phyloP scores from a whole-genome alignment of 2,888 invertebrate species.

The Spialia ferax region DNA sequence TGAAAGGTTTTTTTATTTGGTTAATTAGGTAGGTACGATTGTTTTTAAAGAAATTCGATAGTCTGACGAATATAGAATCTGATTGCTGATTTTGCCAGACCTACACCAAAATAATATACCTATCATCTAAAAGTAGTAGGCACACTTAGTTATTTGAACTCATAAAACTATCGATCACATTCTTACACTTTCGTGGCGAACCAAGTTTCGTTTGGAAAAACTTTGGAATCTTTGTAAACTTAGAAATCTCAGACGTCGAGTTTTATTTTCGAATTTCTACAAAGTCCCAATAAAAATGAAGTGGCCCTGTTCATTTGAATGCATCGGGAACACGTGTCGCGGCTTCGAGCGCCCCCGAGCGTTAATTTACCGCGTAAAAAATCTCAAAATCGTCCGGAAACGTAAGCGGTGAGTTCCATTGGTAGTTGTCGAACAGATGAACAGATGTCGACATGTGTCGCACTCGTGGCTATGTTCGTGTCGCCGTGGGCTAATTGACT shows the following conservation, averaged over 20 bases:
- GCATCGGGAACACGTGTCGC: constrained; percentile 55
- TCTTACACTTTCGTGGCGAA: background rate
- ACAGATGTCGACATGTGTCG: constrained; percentile 85
- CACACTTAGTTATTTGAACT: no score
- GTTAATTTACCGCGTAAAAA: constrained; percentile 76
- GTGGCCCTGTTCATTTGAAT: constrained; percentile 49
- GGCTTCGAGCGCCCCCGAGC: constrained; percentile 61
- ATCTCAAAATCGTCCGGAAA: constrained; percentile 74
- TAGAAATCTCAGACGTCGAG: background rate
- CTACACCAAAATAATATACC: no score
- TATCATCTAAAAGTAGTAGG: no score
- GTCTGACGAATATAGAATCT: no score
- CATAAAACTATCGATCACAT: no score
- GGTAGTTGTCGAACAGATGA: constrained; percentile 65
- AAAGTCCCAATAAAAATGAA: constrained; percentile 26
- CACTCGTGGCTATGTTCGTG: constrained; percentile 54
- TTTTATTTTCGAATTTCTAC: background rate
- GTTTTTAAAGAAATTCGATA: no score
- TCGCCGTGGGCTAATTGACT: constrained; percentile 77
- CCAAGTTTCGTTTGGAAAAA: background rate
- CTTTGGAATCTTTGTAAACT: background rate
- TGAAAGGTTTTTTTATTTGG: no score
- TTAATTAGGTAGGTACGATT: no score
- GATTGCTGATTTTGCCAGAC: no score
- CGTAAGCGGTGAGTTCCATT: constrained; percentile 73